Evolutionary conservation across 2,797 vertebrate species (phyloP).

Genomic region (Hapalemur alaotrensis): DNA sequence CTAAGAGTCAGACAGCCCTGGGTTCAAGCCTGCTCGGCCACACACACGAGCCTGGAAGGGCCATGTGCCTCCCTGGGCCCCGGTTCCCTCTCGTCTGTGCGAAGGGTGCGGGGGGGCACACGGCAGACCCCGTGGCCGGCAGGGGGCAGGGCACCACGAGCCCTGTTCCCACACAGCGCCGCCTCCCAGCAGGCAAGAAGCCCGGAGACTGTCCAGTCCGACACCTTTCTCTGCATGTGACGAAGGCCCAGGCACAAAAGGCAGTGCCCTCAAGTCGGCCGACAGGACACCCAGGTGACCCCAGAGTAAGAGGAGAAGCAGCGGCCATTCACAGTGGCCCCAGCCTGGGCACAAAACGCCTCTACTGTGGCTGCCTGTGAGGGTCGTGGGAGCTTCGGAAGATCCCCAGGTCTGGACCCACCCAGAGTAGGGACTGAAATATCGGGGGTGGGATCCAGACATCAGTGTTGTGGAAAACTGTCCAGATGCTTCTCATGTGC

Average conservation of each 20-base stretch:
- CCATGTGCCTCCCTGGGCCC: not conserved
- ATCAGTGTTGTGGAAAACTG: not conserved
- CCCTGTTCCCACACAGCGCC: accelerated
- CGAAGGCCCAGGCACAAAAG: not conserved
- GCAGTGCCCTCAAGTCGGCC: not conserved
- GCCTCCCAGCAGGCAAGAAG: not conserved
- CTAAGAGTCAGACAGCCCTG: not conserved
- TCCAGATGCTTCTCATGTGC: no score
- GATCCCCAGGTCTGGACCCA: not conserved
- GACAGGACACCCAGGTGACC: not conserved
- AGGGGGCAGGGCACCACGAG: accelerated
- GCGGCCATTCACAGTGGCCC: not conserved
- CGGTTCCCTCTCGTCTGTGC: not conserved
- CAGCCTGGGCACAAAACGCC: not conserved
- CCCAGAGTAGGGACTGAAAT: not conserved
- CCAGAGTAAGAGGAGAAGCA: not conserved
- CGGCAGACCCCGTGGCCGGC: not conserved
- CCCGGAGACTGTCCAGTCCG: not conserved
- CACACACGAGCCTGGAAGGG: not conserved
- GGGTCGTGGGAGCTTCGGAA: not conserved
- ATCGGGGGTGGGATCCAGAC: not conserved
- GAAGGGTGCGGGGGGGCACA: not conserved
- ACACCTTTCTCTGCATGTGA: not conserved
- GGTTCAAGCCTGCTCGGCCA: not conserved
- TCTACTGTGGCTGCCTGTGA: not conserved